A percentile compares a stretch with the other conserved stretches of the same genome.
These are phyloP conservation scores for Montipora foliosa DNA, from an alignment of 64 coral and sea anemone genomes.

Conservation along the genomic window DNA sequence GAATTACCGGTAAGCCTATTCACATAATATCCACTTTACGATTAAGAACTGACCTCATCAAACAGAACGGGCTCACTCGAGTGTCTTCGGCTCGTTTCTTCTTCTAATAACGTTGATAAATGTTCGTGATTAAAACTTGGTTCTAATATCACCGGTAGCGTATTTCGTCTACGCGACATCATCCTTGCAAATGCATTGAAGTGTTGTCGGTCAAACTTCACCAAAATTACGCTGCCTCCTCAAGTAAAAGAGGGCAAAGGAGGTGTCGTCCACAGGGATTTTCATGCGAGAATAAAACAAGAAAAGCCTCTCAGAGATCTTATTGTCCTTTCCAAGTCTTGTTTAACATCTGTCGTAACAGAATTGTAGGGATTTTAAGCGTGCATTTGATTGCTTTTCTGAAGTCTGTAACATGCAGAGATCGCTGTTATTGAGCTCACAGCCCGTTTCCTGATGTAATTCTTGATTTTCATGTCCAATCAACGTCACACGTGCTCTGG, in stretches of 20 bases:
- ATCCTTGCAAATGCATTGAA: neutral
- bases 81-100: neutral
- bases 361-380: neutral
- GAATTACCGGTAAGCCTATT: too few relatives aligned
- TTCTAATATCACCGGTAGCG: constrained; percentile 42
- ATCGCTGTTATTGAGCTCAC: neutral
- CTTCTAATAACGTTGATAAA: neutral
- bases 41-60: constrained; percentile 4
- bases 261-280: neutral
- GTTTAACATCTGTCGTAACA: neutral
- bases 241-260: too few relatives aligned
- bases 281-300: neutral
- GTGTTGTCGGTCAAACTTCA: neutral
- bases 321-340: neutral
- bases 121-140: constrained; percentile 6
- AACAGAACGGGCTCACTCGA: neutral
- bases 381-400: neutral
- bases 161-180: constrained; percentile 35
- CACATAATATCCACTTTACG: too few relatives aligned
- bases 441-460: neutral
- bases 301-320: neutral
- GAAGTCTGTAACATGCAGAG: neutral
- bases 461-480: neutral
- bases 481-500: neutral
- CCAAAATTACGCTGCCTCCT: neutral